phyloP scores from a whole-genome alignment of 2,113 vertebrate species.

The Callorhinus ursinus region DNA sequence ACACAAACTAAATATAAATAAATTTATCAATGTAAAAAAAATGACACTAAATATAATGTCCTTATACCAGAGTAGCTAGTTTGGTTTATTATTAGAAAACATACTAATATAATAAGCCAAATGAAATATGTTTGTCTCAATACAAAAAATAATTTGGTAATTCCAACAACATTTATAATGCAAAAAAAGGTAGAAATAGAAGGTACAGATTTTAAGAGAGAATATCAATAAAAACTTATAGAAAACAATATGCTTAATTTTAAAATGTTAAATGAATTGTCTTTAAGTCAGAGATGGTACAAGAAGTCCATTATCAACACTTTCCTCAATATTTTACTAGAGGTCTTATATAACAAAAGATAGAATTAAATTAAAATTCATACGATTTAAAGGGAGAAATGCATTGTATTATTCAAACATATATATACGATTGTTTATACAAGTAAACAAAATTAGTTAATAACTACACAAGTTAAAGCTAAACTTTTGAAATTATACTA shows the following conservation, averaged over 20 bases:
- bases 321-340: not conserved
- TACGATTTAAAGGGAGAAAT: not conserved
- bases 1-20: not conserved
- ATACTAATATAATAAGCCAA: not conserved
- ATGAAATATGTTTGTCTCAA: slow-evolving; percentile 1
- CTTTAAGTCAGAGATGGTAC: not conserved
- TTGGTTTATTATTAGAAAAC: not conserved
- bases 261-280: not conserved
- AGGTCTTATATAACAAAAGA: not conserved
- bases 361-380: not conserved
- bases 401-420: not conserved
- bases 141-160: not conserved
- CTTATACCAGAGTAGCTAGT: not conserved
- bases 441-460: not conserved
- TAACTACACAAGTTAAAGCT: not conserved
- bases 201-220: not conserved
- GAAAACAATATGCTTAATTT: not conserved
- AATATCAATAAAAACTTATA: not conserved
- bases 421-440: not conserved
- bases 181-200: not conserved
- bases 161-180: not conserved
- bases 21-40: not conserved
- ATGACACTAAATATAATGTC: not conserved
- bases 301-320: not conserved
- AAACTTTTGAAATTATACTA: not conserved